phyloP scores from a whole-genome alignment of 1,140 invertebrate species.

The Aphidius ervi region DNA sequence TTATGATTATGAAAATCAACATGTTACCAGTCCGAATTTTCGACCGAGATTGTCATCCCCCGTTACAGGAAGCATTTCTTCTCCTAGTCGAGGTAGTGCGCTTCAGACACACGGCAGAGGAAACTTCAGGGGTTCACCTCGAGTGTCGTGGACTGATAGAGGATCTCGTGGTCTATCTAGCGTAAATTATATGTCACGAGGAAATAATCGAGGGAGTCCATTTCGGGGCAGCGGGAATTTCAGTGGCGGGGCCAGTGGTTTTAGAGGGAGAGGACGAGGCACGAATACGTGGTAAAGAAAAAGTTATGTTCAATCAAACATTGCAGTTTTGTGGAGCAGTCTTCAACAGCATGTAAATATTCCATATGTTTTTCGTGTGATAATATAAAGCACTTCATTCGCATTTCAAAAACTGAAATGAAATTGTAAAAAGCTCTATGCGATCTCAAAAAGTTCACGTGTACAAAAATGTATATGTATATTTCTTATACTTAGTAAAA shows the following conservation, averaged over 20 bases:
- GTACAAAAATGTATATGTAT: no score
- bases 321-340: no score
- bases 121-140: constrained; percentile 39
- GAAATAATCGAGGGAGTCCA: constrained; percentile 38
- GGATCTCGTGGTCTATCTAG: constrained; percentile 34
- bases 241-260: constrained; percentile 37
- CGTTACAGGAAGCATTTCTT: constrained; percentile 23
- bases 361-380: no score
- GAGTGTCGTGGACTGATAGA: constrained; percentile 44
- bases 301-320: no score
- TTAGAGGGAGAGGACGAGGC: constrained; percentile 9
- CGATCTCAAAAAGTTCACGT: no score
- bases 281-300: constrained; percentile 33
- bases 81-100: constrained; percentile 32
- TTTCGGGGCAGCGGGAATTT: constrained; percentile 39
- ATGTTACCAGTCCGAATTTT: constrained; percentile 26
- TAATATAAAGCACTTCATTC: no score
- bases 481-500: no score
- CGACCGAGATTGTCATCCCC: constrained; percentile 29
- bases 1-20: constrained; percentile 35
- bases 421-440: no score
- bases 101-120: constrained; percentile 28
- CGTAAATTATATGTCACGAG: constrained; percentile 35
- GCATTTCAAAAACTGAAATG: no score
- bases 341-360: no score